Conservation (phyloP, 2,888 invertebrate species). For the Physocephala rufipes region DNA sequence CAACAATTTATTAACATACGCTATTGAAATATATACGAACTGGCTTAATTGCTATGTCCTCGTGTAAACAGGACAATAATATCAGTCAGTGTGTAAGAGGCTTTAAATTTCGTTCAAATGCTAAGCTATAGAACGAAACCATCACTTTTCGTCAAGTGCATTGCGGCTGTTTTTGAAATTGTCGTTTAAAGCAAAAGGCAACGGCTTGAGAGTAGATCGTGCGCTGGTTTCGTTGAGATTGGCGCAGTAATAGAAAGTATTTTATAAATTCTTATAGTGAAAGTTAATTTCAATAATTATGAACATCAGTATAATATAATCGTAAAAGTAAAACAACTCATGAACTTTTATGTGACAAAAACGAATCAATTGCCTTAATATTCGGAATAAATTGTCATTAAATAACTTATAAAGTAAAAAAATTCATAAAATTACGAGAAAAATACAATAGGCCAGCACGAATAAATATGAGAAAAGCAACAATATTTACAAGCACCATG, state of each 20-base stretch:
- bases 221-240: neutral
- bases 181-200: slow-evolving; percentile 57
- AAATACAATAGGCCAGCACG: neutral
- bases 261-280: neutral
- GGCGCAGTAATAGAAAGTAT: neutral
- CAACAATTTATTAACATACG: too few species aligned
- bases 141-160: slow-evolving; percentile 38
- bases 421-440: slow-evolving; percentile 20
- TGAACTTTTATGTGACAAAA: neutral
- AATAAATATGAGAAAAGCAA: slow-evolving; percentile 6
- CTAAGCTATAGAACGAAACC: slow-evolving; percentile 35
- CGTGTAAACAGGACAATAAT: too few species aligned
- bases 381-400: neutral
- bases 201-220: slow-evolving; percentile 51
- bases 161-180: slow-evolving; percentile 47
- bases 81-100: too few species aligned
- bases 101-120: slow-evolving; percentile 42
- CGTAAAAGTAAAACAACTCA: too few species aligned
- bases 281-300: neutral
- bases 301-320: too few species aligned
- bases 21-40: too few species aligned
- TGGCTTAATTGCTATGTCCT: too few species aligned
- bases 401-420: too few species aligned
- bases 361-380: neutral
- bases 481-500: slow-evolving; percentile 36